Evolutionary conservation across 1,140 invertebrate genomes (phyloP).

Genomic region (Luehdorfia chinensis): DNA sequence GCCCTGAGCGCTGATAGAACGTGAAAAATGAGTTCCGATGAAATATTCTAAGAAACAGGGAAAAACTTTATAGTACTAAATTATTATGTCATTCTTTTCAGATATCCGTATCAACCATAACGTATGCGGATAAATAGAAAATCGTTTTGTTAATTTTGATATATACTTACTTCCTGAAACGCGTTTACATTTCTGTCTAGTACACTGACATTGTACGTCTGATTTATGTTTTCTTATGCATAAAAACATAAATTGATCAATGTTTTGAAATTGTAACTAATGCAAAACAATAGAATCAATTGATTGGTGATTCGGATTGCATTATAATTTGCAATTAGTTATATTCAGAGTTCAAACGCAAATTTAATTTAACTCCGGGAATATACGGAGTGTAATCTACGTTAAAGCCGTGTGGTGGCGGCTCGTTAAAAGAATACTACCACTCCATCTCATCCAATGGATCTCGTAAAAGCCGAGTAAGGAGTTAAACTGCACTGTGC

Average conservation of each 20-base stretch:
- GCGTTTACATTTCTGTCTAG: no score
- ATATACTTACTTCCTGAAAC: not conserved
- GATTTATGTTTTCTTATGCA: not conserved
- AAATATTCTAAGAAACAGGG: not conserved
- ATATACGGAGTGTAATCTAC: no score
- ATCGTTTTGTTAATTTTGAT: not conserved
- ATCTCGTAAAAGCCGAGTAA: no score
- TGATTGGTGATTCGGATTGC: no score
- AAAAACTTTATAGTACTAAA: not conserved
- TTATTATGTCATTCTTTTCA: not conserved
- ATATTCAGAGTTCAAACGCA: no score
- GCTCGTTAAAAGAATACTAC: no score
- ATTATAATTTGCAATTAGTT: no score
- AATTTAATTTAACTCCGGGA: no score
- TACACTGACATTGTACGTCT: not conserved
- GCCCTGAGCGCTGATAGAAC: conserved; percentile 25
- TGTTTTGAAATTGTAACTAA: not conserved
- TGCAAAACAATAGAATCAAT: no score
- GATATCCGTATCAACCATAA: conserved; percentile 8
- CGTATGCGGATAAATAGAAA: not conserved
- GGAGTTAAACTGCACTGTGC: no score
- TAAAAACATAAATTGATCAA: conserved; percentile 6
- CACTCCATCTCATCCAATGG: no score
- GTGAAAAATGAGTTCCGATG: conserved; percentile 30
- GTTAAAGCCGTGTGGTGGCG: no score